Percentiles rank a stretch among this genome's conserved stretches.
Conservation (phyloP, 2,888 invertebrate species). For the Drosophila crucigera region DNA sequence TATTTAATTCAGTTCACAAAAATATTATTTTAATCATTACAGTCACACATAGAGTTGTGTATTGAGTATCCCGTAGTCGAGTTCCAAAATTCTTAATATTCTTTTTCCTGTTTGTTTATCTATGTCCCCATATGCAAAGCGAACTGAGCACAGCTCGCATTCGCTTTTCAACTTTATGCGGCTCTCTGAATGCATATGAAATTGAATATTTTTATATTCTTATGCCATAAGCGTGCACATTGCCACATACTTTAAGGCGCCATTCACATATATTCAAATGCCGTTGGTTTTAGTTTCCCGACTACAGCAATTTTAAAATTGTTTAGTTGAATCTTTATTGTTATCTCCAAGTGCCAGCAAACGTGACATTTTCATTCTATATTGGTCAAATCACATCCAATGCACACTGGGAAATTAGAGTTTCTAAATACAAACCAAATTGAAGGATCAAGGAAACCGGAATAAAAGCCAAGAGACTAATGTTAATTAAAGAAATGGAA, state of each 20-base stretch:
- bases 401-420: background rate
- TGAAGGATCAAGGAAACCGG: background rate
- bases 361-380: slow-evolving; percentile 61
- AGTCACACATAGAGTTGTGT: background rate
- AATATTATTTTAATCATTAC: background rate
- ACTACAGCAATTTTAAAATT: slow-evolving; percentile 12
- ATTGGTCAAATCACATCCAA: slow-evolving; percentile 23
- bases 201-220: slow-evolving; percentile 63
- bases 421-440: background rate
- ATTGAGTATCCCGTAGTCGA: background rate
- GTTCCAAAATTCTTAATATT: background rate
- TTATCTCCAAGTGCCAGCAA: slow-evolving; percentile 58
- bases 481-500: background rate
- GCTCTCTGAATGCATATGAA: slow-evolving; percentile 57
- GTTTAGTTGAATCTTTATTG: slow-evolving; percentile 48
- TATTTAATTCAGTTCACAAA: background rate
- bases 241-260: slow-evolving; percentile 59
- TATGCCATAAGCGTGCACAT: slow-evolving; percentile 55
- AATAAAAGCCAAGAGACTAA: background rate
- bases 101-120: slow-evolving; percentile 33
- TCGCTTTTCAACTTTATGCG: slow-evolving; percentile 52
- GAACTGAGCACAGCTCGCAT: slow-evolving; percentile 40
- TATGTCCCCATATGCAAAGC: slow-evolving; percentile 58
- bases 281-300: slow-evolving; percentile 31
- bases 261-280: slow-evolving; percentile 47